Conservation (phyloP, 53 echinoderm and acorn worm species). For the Astropecten irregularis region DNA sequence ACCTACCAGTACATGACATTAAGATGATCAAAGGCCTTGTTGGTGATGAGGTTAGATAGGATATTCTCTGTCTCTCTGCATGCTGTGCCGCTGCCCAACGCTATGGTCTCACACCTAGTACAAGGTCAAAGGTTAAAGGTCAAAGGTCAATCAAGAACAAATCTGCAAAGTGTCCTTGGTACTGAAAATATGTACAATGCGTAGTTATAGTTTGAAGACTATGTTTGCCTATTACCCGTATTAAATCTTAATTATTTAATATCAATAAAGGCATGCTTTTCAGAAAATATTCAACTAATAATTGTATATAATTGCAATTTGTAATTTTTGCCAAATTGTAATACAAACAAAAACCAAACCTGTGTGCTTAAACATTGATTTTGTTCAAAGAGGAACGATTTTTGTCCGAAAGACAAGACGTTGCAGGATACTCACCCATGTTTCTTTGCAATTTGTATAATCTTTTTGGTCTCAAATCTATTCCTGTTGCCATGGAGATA, state of each 20-base stretch:
- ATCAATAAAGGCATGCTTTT: too few species aligned
- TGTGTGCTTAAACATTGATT: too few species aligned
- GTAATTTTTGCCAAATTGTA: too few species aligned
- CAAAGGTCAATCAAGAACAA: neutral
- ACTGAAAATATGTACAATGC: neutral
- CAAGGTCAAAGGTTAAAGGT: conserved; percentile 31
- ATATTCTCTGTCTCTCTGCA: conserved; percentile 85
- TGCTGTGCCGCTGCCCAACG: conserved; percentile 94
- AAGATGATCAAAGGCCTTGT: conserved; percentile 45
- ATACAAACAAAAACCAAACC: too few species aligned
- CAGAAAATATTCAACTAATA: too few species aligned
- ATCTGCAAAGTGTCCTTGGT: too few species aligned
- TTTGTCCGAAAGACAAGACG: too few species aligned
- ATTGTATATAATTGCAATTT: too few species aligned
- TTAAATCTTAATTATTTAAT: too few species aligned
- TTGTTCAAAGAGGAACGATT: too few species aligned
- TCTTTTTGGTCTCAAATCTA: conserved; percentile 19
- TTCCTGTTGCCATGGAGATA: conserved; percentile 53
- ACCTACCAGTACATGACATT: conserved; percentile 92
- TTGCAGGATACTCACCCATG: conserved; percentile 50
- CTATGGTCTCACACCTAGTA: conserved; percentile 87
- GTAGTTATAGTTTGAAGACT: neutral
- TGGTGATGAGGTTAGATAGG: conserved; percentile 67
- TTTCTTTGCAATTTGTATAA: conserved; percentile 41
- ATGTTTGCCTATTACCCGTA: too few species aligned